Evolutionary conservation across 2,113 vertebrate genomes (phyloP).

Genomic region (Elephas maximus): DNA sequence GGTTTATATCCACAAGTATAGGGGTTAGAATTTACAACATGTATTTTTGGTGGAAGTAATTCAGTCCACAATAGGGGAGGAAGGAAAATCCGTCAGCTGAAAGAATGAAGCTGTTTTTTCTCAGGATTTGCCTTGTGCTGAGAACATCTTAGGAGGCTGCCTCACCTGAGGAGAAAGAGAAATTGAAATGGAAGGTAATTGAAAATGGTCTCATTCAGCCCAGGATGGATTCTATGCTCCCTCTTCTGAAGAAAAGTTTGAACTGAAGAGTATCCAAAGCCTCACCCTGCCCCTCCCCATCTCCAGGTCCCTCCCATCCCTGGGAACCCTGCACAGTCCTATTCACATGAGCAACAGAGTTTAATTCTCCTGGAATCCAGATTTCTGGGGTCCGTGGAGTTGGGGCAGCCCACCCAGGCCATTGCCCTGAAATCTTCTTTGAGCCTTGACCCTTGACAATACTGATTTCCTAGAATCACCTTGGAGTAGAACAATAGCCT

Average conservation of each 20-base stretch:
- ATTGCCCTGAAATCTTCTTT: background rate
- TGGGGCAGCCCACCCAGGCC: background rate
- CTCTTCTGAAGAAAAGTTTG: background rate
- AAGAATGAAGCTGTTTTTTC: background rate
- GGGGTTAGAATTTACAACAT: background rate
- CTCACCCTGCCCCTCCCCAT: too few relatives aligned
- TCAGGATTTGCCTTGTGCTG: background rate
- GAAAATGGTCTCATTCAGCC: background rate
- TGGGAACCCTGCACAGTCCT: background rate
- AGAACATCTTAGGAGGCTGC: background rate
- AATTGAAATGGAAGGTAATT: background rate
- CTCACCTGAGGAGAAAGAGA: background rate
- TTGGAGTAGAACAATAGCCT: background rate
- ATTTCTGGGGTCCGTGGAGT: background rate
- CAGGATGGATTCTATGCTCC: background rate
- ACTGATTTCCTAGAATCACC: background rate
- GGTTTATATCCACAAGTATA: background rate
- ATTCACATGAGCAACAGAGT: background rate
- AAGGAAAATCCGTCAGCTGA: rapidly evolving
- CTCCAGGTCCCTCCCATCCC: background rate
- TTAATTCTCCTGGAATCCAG: background rate
- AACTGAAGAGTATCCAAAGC: background rate
- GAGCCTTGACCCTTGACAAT: background rate
- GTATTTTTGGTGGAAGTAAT: background rate
- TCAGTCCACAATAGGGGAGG: background rate